Evolutionary conservation across 2,888 invertebrate genomes (phyloP).

Genomic region (Dicranocentrus wangi): DNA sequence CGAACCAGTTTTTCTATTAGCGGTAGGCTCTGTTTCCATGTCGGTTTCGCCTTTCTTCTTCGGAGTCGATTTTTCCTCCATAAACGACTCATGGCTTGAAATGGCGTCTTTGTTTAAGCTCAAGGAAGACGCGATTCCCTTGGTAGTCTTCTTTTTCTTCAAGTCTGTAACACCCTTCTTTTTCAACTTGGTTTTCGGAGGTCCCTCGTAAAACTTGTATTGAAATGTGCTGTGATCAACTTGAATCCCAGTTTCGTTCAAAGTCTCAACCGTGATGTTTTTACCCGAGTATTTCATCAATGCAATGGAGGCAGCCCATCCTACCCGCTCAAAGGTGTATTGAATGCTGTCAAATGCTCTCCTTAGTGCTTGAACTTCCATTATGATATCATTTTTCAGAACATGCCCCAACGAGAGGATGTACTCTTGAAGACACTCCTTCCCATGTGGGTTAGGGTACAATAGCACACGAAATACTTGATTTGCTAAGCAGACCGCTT

Average conservation of each 20-base stretch:
- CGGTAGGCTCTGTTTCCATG: background rate
- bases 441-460: constrained; percentile 62
- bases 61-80: background rate
- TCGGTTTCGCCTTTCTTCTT: constrained; percentile 2
- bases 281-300: constrained; percentile 64
- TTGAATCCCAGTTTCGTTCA: constrained; percentile 55
- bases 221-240: constrained; percentile 48
- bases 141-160: background rate
- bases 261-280: constrained; percentile 47
- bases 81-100: too few relatives aligned
- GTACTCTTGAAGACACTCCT: constrained; percentile 62
- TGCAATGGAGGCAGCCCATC: constrained; percentile 67
- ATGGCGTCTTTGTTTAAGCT: background rate
- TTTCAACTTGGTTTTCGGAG: constrained; percentile 19
- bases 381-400: constrained; percentile 68
- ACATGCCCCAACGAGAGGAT: constrained; percentile 58
- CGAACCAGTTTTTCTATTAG: background rate
- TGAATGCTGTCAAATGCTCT: constrained; percentile 67
- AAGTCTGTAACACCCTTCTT: background rate
- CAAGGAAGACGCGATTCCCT: too few relatives aligned
- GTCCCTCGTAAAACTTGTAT: constrained; percentile 53
- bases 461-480: constrained; percentile 68
- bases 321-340: constrained; percentile 67
- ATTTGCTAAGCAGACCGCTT: constrained; percentile 42
- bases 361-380: constrained; percentile 66